Conservation (phyloP, 2,797 vertebrate species). For the Myripristis murdjan region DNA sequence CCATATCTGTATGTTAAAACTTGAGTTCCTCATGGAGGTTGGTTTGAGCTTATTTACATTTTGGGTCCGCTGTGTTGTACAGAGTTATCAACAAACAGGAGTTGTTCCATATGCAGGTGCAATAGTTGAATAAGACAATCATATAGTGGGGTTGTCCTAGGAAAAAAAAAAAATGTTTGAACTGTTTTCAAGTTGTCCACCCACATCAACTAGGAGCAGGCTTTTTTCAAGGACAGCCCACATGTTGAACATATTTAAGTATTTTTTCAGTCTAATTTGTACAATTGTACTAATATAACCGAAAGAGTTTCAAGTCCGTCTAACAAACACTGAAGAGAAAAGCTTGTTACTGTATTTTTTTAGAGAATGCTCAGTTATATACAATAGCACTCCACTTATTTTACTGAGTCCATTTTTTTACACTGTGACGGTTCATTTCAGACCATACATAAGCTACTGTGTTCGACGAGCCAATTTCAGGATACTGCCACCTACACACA, state of each 20-base stretch:
- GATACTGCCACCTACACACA: slow-evolving; percentile 70
- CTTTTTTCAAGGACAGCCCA: slow-evolving; percentile 72
- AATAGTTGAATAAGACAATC: slow-evolving; percentile 81
- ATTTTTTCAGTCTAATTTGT: slow-evolving; percentile 65
- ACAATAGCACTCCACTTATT: slow-evolving; percentile 60
- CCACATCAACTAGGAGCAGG: slow-evolving; percentile 12
- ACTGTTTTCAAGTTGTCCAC: slow-evolving; percentile 25
- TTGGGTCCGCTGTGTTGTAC: slow-evolving; percentile 42
- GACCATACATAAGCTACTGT: slow-evolving; percentile 77
- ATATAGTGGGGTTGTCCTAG: slow-evolving; percentile 65
- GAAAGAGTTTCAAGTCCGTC: slow-evolving; percentile 51
- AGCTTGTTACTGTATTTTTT: slow-evolving; percentile 82
- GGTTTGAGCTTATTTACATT: slow-evolving; percentile 45
- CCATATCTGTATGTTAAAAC: slow-evolving; percentile 69
- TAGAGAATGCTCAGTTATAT: slow-evolving; percentile 72
- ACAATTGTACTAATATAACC: slow-evolving; percentile 58
- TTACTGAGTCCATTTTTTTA: slow-evolving; percentile 52
- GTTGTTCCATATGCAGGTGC: slow-evolving; percentile 62
- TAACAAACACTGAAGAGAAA: slow-evolving; percentile 55
- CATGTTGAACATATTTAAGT: slow-evolving; percentile 69
- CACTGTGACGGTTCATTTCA: slow-evolving; percentile 72
- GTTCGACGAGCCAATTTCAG: slow-evolving; percentile 68
- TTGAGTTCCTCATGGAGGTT: slow-evolving; percentile 32
- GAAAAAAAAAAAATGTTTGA: slow-evolving; percentile 19
- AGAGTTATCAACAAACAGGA: slow-evolving; percentile 39